Evolutionary conservation across 1,140 invertebrate genomes (phyloP).

Genomic region (Drosophila miranda): DNA sequence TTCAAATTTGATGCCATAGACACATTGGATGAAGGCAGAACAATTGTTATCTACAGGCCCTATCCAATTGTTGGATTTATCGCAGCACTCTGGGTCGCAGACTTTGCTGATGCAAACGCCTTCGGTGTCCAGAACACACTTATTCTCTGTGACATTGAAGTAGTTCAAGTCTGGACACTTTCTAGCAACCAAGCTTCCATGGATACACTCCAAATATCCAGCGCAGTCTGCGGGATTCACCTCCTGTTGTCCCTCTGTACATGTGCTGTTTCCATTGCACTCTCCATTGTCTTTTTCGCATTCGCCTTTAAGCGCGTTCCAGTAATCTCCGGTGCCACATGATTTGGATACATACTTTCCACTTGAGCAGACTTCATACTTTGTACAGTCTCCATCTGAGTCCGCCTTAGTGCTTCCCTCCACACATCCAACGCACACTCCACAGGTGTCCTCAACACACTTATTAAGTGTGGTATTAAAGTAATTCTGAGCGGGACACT

Average conservation of each 20-base stretch:
- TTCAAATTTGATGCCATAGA: conserved; percentile 25
- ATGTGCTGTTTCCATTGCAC: conserved; percentile 26
- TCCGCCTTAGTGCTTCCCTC: conserved; percentile 18
- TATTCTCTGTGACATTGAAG: conserved; percentile 15
- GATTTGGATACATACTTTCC: conserved; percentile 20
- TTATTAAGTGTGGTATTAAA: background rate
- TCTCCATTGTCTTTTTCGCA: conserved; percentile 37
- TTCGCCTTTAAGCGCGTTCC: background rate
- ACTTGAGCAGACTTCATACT: conserved; percentile 22
- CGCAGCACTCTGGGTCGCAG: conserved; percentile 57
- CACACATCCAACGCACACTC: conserved; percentile 26
- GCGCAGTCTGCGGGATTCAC: conserved; percentile 41
- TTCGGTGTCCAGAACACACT: conserved; percentile 36
- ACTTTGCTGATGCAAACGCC: conserved; percentile 43
- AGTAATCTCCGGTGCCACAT: conserved; percentile 27
- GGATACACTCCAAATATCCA: conserved; percentile 47
- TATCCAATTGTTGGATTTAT: conserved; percentile 26
- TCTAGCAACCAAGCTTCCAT: conserved; percentile 21
- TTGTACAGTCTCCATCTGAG: conserved; percentile 14
- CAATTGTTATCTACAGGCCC: conserved; percentile 49
- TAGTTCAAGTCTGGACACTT: conserved; percentile 29
- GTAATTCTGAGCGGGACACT: background rate
- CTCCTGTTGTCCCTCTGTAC: conserved; percentile 11
- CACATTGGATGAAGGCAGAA: conserved; percentile 52
- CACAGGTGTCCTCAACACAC: conserved; percentile 9